Base-by-base conservation (phyloP, 2,888 invertebrate genomes). In the Alloscopus bannaensis region DNA sequence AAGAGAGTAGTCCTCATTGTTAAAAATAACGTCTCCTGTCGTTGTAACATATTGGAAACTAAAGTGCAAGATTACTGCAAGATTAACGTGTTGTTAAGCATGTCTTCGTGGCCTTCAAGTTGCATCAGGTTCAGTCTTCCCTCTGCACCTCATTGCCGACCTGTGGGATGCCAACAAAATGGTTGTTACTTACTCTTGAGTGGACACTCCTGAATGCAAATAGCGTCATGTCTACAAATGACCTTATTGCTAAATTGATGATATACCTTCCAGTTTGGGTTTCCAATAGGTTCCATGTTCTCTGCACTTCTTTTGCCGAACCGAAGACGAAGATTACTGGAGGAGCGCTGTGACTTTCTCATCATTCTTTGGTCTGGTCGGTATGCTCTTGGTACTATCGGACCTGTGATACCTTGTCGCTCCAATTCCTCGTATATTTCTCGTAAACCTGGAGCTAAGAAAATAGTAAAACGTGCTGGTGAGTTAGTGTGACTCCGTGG, bases 281-380 rank as follows among this genome's bases (percentile, higher is more conserved):
- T 71, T 52, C 55, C 66, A 36, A 69, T 69, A 18, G 69, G 28
- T 22, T 68, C 69, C 1, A 69, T 40, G 29, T 59, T 52, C 42
- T 77, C 77, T 26, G 50, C 22, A 24, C 93, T 93, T 82, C 94
- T 91, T 84, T 93, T 91, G 47, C 94, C 94, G 87, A 94, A 94
- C 82, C 94, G 91, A 76, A 94, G 91, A 22, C 94, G 91, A 47
- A 94, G 89, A 0, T 94, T 94, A 0, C 94, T 94, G 18, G 93
- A 93, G 18, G 93, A 93, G 81, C 94, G 91, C 86, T 93, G 93
- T 3, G 94, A 93, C 88, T 94, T 94, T 87, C 94, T 92, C 62
- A 93, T 93, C 29, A 94, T 91, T 87, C 93, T 91, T 88, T 94
- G 94, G 75, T 78, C 81, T 16, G 81, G 80, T 18, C 57, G 11